phyloP scores from a whole-genome alignment of 2,888 invertebrate species.

The Trissonchulus sp. region DNA sequence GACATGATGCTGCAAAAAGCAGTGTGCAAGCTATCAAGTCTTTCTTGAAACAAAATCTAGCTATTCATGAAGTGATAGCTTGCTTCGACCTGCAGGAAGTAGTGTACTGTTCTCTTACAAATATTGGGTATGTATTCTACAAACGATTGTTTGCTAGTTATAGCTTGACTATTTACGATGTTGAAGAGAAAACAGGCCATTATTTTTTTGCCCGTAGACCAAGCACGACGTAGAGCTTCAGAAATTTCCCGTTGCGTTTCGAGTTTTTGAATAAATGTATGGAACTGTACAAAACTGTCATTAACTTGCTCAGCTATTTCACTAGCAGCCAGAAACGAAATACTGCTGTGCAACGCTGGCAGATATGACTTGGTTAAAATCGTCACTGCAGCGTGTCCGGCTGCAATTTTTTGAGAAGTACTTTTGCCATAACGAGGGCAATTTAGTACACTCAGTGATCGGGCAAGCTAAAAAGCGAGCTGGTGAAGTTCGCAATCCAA shows the following conservation, averaged over 20 bases:
- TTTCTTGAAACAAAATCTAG: background rate
- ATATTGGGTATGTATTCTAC: conserved; percentile 11
- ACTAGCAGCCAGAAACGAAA: conserved; percentile 1
- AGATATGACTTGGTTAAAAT: no score
- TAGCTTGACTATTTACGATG: background rate
- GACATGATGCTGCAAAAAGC: background rate
- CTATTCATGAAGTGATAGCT: background rate
- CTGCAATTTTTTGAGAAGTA: conserved; percentile 1
- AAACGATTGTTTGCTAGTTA: conserved; percentile 8
- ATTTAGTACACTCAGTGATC: conserved; percentile 1
- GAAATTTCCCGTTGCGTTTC: background rate
- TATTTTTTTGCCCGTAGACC: conserved; percentile 15
- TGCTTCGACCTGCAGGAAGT: conserved; percentile 19
- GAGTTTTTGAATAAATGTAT: background rate
- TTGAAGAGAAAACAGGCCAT: background rate
- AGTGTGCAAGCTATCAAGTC: background rate
- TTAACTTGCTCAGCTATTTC: background rate
- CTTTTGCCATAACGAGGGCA: conserved; percentile 2
- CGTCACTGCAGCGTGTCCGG: no score
- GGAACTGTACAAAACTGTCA: background rate
- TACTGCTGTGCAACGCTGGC: no score
- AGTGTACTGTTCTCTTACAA: background rate
- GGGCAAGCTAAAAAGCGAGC: background rate
- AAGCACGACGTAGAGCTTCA: background rate
- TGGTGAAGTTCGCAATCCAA: background rate